phyloP scores from a whole-genome alignment of 1,140 invertebrate genomes.

The Samia ricini region DNA sequence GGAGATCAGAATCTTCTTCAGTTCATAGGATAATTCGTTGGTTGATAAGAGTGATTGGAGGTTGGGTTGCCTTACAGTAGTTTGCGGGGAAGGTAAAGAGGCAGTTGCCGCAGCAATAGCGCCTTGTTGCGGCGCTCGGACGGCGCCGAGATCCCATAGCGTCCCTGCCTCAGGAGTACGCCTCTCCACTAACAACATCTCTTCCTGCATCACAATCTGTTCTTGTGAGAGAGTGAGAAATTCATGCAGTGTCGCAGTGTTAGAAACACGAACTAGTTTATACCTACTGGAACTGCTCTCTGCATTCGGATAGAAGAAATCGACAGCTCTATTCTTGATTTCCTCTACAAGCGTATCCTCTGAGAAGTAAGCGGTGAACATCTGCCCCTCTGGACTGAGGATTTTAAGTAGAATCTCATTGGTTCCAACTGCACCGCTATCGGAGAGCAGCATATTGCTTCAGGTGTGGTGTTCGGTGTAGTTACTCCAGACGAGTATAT shows the following conservation, averaged over 20 bases:
- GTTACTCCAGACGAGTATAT: not conserved
- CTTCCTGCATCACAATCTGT: conserved; percentile 54
- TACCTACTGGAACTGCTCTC: conserved; percentile 48
- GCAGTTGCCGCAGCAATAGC: conserved; percentile 63
- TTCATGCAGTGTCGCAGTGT: conserved; percentile 54
- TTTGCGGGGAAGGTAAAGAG: conserved; percentile 45
- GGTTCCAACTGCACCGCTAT: conserved; percentile 31
- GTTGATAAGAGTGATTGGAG: conserved; percentile 61
- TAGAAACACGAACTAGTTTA: conserved; percentile 58
- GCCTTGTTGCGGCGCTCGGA: conserved; percentile 49
- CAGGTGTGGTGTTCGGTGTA: conserved; percentile 1
- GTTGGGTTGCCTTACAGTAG: conserved; percentile 48
- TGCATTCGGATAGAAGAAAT: conserved; percentile 60
- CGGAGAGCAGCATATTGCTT: conserved; percentile 50
- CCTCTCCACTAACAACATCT: conserved; percentile 55
- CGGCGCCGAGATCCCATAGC: conserved; percentile 59
- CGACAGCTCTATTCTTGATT: conserved; percentile 57
- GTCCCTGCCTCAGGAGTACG: conserved; percentile 54
- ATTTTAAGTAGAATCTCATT: conserved; percentile 55
- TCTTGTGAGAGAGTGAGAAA: conserved; percentile 58
- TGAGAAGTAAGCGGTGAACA: conserved; percentile 46
- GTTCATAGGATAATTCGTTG: conserved; percentile 60
- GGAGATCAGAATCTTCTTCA: conserved; percentile 63
- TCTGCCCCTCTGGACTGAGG: conserved; percentile 57
- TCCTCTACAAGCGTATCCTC: conserved; percentile 63